Conservation (phyloP, 2,113 vertebrate genomes). For the Nycticorax nycticorax region DNA sequence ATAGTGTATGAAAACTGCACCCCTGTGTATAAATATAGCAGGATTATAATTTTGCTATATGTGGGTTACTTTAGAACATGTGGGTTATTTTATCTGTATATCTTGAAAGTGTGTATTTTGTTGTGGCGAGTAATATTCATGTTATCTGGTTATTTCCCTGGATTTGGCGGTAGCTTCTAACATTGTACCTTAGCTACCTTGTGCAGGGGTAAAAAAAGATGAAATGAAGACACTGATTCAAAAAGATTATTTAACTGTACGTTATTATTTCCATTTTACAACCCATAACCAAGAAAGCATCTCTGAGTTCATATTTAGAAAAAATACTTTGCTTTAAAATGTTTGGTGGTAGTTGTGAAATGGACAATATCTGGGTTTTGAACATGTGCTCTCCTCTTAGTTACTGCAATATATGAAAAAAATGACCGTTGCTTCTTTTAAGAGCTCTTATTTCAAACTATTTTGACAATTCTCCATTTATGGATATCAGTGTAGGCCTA, state of each 20-base stretch:
- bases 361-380: neutral
- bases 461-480: neutral
- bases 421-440: neutral
- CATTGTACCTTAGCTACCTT: neutral
- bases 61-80: conserved; percentile 66
- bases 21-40: conserved; percentile 76
- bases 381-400: neutral
- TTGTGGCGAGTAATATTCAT: conserved; percentile 20
- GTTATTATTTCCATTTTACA: neutral
- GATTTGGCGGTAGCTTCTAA: neutral
- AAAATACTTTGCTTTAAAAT: neutral
- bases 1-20: conserved; percentile 77
- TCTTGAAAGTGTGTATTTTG: conserved; percentile 58
- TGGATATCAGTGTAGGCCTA: neutral
- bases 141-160: neutral
- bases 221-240: neutral
- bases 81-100: conserved; percentile 64
- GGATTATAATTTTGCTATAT: conserved; percentile 73
- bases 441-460: neutral
- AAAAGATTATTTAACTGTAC: neutral
- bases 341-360: neutral
- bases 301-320: neutral
- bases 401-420: neutral
- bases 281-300: neutral
- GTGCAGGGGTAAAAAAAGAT: neutral